Percentiles rank a stretch among this genome's conserved stretches.
Evolutionary conservation across 2,888 invertebrate genomes (phyloP).

Genomic region (Cepaea hortensis): DNA sequence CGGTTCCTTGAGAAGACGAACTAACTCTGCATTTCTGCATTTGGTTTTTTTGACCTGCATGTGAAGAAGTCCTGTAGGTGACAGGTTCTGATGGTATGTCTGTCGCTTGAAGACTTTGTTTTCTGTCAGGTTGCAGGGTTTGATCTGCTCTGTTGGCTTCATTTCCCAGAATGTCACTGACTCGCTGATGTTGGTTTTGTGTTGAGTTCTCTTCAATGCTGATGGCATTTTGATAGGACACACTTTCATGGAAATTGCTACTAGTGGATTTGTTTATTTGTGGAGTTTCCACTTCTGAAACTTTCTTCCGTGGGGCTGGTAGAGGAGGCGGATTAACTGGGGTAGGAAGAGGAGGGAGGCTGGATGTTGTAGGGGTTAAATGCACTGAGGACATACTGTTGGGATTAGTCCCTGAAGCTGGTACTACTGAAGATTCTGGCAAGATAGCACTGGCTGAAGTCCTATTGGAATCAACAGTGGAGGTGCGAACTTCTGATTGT

Average conservation of each 20-base stretch:
- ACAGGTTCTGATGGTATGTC: neutral
- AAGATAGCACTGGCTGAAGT: neutral
- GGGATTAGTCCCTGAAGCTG: neutral
- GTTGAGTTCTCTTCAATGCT: neutral
- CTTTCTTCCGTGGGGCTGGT: neutral
- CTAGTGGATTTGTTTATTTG: neutral
- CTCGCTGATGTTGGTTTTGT: neutral
- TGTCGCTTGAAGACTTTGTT: neutral
- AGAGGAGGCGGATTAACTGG: slow-evolving; percentile 6
- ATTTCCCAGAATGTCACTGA: slow-evolving; percentile 3
- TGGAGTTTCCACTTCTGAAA: neutral
- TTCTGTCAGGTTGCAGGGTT: neutral
- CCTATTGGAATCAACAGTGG: neutral
- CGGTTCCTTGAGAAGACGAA: neutral
- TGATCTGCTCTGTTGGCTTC: neutral
- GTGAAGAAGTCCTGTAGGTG: neutral
- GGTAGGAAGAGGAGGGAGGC: neutral
- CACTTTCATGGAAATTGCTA: neutral
- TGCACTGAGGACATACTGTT: neutral
- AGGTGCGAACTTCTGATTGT: neutral
- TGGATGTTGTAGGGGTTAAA: neutral
- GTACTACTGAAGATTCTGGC: neutral
- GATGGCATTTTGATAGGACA: neutral
- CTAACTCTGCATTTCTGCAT: neutral
- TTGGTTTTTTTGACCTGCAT: neutral